These are phyloP conservation scores for Syndactyla subalaris DNA, from an alignment of 2,797 vertebrate species.

Conservation along the genomic window DNA sequence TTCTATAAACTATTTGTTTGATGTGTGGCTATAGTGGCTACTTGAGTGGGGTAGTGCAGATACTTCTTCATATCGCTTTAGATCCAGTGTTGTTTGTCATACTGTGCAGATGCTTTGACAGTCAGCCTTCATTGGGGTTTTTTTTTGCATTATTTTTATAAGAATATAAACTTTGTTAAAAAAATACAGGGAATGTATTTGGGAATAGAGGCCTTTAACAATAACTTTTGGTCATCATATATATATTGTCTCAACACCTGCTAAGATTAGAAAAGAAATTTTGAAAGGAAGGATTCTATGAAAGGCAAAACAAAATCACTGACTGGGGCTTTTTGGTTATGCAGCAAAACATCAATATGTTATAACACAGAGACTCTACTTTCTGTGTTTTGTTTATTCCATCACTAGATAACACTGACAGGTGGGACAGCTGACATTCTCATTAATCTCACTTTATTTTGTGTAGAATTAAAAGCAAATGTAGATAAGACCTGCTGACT, in stretches of 20 bases:
- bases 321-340: background rate
- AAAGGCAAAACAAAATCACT: background rate
- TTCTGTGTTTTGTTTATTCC: background rate
- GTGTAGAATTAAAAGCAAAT: slow-evolving; percentile 12
- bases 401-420: background rate
- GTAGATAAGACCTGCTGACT: slow-evolving; percentile 10
- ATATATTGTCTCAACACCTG: background rate
- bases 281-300: background rate
- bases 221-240: background rate
- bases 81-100: background rate
- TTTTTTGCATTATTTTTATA: background rate
- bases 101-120: background rate
- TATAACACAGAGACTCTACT: background rate
- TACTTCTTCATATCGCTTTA: background rate
- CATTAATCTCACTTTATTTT: slow-evolving; percentile 45
- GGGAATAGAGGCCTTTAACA: background rate
- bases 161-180: background rate
- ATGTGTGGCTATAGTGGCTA: background rate
- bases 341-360: background rate
- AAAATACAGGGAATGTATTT: background rate
- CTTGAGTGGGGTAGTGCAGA: background rate
- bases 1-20: background rate
- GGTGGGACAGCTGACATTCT: slow-evolving; percentile 8
- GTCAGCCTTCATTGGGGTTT: background rate
- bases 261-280: background rate